Evolutionary conservation across 1,140 invertebrate genomes (phyloP).

Genomic region (Neodiprion fabricii): DNA sequence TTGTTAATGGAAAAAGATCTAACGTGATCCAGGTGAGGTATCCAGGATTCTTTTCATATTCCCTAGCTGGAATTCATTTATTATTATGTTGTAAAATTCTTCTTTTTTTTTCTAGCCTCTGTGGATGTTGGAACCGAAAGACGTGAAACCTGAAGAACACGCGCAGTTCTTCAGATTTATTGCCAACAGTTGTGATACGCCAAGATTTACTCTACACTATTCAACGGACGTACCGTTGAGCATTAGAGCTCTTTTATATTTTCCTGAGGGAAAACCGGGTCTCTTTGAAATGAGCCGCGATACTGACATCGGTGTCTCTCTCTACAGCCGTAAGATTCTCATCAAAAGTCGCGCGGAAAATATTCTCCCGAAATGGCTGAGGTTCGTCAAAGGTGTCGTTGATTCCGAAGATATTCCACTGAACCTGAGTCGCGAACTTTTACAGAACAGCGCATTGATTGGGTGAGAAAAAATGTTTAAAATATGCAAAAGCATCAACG

Average conservation of each 20-base stretch:
- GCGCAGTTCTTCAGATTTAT: conserved; percentile 91
- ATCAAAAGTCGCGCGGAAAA: conserved; percentile 92
- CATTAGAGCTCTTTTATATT: conserved; percentile 89
- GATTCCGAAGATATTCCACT: conserved; percentile 98
- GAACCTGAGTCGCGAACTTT: conserved; percentile 93
- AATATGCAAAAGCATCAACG: conserved; percentile 14
- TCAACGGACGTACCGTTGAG: conserved; percentile 89
- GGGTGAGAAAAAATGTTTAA: conserved; percentile 64
- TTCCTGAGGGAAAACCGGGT: conserved; percentile 89
- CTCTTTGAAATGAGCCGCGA: conserved; percentile 91
- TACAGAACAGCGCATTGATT: conserved; percentile 93
- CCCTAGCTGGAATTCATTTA: conserved; percentile 5
- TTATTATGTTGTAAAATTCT: conserved; percentile 5
- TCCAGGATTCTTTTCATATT: conserved; percentile 15
- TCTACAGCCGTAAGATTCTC: conserved; percentile 90
- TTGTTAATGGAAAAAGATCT: conserved; percentile 84
- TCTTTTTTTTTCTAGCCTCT: conserved; percentile 72
- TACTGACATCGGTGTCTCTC: conserved; percentile 78
- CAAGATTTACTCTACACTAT: conserved; percentile 85
- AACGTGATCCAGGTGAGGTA: conserved; percentile 80
- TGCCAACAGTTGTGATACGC: conserved; percentile 82
- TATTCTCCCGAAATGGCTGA: conserved; percentile 91
- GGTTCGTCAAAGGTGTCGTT: conserved; percentile 95
- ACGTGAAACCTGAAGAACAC: conserved; percentile 85
- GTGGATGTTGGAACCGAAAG: conserved; percentile 92